Conservation (phyloP, 1,140 invertebrate species). For the Dreissena rostriformis region DNA sequence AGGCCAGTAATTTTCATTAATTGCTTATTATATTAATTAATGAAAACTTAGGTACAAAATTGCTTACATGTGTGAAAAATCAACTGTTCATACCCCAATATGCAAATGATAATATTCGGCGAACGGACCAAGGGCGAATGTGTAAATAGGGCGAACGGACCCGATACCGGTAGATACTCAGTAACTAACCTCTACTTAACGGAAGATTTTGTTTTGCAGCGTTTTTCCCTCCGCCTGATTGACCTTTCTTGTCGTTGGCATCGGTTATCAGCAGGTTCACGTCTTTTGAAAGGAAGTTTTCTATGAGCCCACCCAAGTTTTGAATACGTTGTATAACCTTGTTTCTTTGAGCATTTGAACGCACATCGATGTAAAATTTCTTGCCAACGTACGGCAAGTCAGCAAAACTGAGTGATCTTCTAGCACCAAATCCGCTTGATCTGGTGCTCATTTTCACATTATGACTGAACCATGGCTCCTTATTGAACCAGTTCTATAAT, state of each 20-base stretch:
- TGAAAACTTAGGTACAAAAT: too few relatives aligned
- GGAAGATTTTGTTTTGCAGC: conserved; percentile 17
- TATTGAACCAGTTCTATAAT: neutral
- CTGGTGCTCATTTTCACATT: conserved; percentile 31
- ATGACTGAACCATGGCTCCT: neutral
- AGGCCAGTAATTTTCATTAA: too few relatives aligned
- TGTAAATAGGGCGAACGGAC: too few relatives aligned
- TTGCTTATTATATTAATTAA: too few relatives aligned
- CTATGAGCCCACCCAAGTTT: conserved; percentile 62
- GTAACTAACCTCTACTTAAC: conserved; percentile 58
- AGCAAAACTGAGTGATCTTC: conserved; percentile 61
- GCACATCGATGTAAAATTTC: conserved; percentile 68
- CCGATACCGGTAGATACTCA: too few relatives aligned
- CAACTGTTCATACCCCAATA: too few relatives aligned
- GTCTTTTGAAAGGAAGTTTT: conserved; percentile 69
- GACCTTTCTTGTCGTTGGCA: conserved; percentile 20
- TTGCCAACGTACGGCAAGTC: conserved; percentile 51
- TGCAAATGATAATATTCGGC: too few relatives aligned
- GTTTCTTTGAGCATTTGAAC: conserved; percentile 47
- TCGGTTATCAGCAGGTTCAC: conserved; percentile 66
- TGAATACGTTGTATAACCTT: conserved; percentile 57
- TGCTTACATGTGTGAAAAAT: too few relatives aligned
- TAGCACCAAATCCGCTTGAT: conserved; percentile 40
- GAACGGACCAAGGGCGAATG: too few relatives aligned
- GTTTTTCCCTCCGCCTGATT: conserved; percentile 25